These are phyloP conservation scores for Climacteris rufus DNA, from an alignment of 2,113 vertebrate genomes.

Conservation along the genomic window DNA sequence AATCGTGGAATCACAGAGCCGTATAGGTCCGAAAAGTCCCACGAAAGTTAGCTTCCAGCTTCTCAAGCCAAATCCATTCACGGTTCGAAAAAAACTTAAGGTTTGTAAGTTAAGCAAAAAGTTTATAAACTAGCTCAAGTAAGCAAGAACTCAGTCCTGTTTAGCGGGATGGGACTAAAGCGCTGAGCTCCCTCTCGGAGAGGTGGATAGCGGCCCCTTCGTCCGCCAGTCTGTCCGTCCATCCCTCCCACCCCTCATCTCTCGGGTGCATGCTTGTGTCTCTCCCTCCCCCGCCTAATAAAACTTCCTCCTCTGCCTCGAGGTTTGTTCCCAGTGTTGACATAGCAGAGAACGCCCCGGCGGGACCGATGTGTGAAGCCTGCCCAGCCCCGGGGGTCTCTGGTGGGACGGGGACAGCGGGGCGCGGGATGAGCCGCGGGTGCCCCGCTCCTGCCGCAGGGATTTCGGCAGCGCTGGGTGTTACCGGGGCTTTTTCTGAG, in stretches of 20 bases:
- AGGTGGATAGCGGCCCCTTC: neutral
- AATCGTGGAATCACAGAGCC: neutral
- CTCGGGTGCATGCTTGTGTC: too few relatives aligned
- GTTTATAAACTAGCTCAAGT: neutral
- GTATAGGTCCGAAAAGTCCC: neutral
- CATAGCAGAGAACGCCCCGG: neutral
- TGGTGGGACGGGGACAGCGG: neutral
- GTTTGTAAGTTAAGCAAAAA: neutral
- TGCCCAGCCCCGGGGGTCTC: neutral
- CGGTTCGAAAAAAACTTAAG: neutral
- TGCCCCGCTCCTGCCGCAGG: neutral
- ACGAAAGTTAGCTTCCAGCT: neutral
- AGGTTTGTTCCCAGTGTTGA: neutral
- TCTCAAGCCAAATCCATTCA: neutral
- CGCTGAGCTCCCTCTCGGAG: neutral
- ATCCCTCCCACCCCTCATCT: neutral
- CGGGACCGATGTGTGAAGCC: fast-evolving
- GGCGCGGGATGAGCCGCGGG: neutral
- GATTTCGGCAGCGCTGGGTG: neutral
- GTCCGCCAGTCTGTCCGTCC: neutral
- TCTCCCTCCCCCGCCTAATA: too few relatives aligned
- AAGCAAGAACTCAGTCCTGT: neutral
- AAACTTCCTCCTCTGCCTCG: neutral
- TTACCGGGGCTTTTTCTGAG: fast-evolving
- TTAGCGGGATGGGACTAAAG: neutral